These are phyloP conservation scores for Siphlonurus alternatus DNA, from an alignment of 2,888 invertebrate genomes.

Conservation along the genomic window DNA sequence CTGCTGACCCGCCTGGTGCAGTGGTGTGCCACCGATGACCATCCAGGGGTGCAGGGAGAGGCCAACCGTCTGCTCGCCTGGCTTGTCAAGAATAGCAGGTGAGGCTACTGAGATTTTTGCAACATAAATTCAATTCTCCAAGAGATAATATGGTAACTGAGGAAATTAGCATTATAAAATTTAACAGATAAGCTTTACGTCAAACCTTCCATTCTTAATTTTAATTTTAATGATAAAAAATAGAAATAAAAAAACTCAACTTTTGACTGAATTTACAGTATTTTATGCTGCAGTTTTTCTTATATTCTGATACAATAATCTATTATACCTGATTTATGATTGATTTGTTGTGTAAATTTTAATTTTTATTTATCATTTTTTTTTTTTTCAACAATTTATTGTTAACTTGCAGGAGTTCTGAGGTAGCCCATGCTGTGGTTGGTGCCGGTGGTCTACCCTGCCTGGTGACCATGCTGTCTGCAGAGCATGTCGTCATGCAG, in stretches of 20 bases:
- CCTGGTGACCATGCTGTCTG: slow-evolving; percentile 64
- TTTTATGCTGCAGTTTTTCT: too few relatives aligned
- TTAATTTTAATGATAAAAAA: too few relatives aligned
- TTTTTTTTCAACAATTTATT: too few relatives aligned
- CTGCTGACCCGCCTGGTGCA: slow-evolving; percentile 49
- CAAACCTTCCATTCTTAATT: too few relatives aligned
- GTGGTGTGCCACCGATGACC: slow-evolving; percentile 62
- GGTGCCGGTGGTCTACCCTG: slow-evolving; percentile 51
- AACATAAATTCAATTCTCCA: neutral
- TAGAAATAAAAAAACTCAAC: too few relatives aligned
- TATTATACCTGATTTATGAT: too few relatives aligned
- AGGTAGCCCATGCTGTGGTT: slow-evolving; percentile 29
- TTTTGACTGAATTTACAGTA: too few relatives aligned
- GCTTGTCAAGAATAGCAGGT: slow-evolving; percentile 50
- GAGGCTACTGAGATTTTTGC: neutral
- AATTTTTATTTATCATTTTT: too few relatives aligned
- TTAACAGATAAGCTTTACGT: neutral
- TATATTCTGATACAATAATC: too few relatives aligned
- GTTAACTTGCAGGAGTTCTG: slow-evolving; percentile 24
- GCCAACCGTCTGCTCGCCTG: slow-evolving; percentile 63
- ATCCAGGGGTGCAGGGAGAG: slow-evolving; percentile 71
- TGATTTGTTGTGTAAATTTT: too few relatives aligned
- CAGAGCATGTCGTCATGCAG: slow-evolving; percentile 76
- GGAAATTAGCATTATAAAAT: neutral
- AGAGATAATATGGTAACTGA: neutral